Conservation (phyloP, 2,888 invertebrate species). For the Philopedon plagiatum region DNA sequence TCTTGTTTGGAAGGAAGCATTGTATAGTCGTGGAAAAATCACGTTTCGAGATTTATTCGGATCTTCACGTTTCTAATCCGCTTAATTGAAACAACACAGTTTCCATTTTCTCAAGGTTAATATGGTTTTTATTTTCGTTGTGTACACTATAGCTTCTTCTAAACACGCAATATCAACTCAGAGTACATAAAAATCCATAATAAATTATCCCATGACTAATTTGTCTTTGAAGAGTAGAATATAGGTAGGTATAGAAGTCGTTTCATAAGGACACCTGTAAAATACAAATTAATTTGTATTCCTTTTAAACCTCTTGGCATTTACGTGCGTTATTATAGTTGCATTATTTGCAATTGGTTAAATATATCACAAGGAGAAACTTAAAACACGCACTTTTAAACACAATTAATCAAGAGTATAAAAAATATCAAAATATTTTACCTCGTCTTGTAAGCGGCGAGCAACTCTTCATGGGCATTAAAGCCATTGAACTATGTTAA, state of each 20-base stretch:
- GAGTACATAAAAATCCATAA: no score
- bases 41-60: no score
- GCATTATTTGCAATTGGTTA: background rate
- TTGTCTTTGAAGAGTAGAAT: background rate
- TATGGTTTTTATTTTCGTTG: no score
- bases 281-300: slow-evolving; percentile 1
- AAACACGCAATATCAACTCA: no score
- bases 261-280: background rate
- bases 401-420: background rate
- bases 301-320: slow-evolving; percentile 1
- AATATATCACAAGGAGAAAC: background rate
- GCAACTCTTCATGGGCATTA: slow-evolving; percentile 21
- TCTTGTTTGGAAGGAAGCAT: no score
- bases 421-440: slow-evolving; percentile 5
- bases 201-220: no score
- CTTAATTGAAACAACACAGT: no score
- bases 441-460: background rate
- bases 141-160: no score
- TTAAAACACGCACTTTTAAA: background rate
- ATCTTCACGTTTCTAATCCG: no score
- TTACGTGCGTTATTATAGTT: background rate
- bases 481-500: slow-evolving; percentile 60
- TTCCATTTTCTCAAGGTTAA: no score
- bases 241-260: background rate
- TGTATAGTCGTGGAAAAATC: no score